Conservation (phyloP, 2,888 invertebrate species). For the Sinodicranocentrus sp. region DNA sequence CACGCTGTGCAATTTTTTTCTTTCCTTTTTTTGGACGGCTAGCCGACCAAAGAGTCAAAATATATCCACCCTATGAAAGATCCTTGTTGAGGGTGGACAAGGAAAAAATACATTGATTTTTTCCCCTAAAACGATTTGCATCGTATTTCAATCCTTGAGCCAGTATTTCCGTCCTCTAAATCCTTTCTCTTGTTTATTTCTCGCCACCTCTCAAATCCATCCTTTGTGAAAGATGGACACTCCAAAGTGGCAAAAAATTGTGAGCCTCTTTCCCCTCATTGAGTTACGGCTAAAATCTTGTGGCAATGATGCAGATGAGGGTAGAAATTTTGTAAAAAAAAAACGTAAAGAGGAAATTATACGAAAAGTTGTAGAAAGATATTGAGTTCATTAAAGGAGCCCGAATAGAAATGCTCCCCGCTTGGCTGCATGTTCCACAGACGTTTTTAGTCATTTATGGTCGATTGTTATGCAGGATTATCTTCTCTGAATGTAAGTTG, state of each 20-base stretch:
- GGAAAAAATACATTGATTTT: constrained; percentile 51
- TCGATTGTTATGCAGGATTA: constrained; percentile 11
- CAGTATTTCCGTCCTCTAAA: neutral
- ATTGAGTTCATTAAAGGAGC: no score
- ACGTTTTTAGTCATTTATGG: neutral
- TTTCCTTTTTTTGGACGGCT: constrained; percentile 2
- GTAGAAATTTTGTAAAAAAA: no score
- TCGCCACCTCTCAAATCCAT: neutral
- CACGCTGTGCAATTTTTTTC: constrained; percentile 45
- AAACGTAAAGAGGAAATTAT: no score
- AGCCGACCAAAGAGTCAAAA: neutral
- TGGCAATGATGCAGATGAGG: no score
- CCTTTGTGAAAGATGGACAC: no score
- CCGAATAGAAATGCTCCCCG: no score
- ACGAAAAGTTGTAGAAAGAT: no score
- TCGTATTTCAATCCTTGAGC: constrained; percentile 39
- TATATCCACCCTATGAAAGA: neutral
- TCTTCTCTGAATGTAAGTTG: no score
- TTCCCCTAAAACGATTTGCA: constrained; percentile 43
- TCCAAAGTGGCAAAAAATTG: no score
- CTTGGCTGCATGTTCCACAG: no score
- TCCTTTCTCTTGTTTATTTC: constrained; percentile 10
- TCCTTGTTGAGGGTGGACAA: constrained; percentile 22
- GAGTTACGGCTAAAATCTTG: no score
- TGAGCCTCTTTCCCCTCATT: no score